Evolutionary conservation across 1,140 invertebrate species (phyloP).

Genomic region (Trichonephila clavata): DNA sequence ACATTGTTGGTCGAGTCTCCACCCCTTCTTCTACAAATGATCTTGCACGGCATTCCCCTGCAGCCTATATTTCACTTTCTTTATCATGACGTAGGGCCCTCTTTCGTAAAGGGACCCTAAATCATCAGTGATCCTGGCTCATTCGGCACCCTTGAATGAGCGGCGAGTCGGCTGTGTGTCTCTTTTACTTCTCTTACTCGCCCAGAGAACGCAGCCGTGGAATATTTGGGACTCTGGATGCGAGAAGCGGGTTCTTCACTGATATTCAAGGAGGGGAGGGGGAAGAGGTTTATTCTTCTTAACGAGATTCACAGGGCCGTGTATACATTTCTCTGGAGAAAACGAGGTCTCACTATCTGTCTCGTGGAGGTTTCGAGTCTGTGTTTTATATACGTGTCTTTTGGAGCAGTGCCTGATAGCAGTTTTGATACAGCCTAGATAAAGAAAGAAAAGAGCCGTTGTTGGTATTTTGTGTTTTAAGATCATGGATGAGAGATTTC

Average conservation of each 20-base stretch:
- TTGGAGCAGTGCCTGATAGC: too few relatives aligned
- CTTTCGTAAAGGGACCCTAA: constrained; percentile 56
- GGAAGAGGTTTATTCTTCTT: background rate
- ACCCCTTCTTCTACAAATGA: background rate
- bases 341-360: background rate
- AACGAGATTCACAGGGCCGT: background rate
- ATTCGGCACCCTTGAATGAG: constrained; percentile 47
- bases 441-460: too few relatives aligned
- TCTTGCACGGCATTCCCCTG: constrained; percentile 14
- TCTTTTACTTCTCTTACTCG: constrained; percentile 61
- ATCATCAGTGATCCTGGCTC: constrained; percentile 66
- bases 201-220: constrained; percentile 23
- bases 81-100: constrained; percentile 62
- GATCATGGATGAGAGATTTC: too few relatives aligned
- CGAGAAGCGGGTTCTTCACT: background rate
- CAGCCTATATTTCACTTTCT: constrained; percentile 56
- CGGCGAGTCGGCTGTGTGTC: too few relatives aligned
- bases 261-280: background rate
- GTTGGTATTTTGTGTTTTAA: too few relatives aligned
- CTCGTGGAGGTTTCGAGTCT: background rate
- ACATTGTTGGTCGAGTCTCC: constrained; percentile 8
- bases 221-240: background rate
- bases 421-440: too few relatives aligned
- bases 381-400: background rate
- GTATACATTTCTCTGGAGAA: background rate